phyloP scores from a whole-genome alignment of 92 coral and sea anemone genomes.

The Palythoa heliodiscus region DNA sequence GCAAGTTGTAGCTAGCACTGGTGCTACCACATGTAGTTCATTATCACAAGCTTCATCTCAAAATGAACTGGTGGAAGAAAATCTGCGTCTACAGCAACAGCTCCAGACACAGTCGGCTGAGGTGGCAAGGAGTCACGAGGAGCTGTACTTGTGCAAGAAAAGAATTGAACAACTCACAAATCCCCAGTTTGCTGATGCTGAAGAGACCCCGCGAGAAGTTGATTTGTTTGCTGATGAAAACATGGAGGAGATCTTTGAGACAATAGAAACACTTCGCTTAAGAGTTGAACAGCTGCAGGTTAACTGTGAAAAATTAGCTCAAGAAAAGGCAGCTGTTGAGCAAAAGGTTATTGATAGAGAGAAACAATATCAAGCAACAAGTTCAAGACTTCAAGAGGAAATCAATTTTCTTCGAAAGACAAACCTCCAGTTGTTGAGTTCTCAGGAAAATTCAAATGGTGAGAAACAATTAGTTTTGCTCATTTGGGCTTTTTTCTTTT shows the following conservation, averaged over 20 bases:
- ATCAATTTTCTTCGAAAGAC: conserved; percentile 70
- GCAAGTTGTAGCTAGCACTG: not conserved
- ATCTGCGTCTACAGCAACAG: conserved; percentile 29
- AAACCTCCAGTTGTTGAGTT: conserved; percentile 71
- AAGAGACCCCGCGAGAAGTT: conserved; percentile 85
- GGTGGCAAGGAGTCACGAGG: conserved; percentile 44
- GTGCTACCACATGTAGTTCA: not conserved
- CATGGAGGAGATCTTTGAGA: conserved; percentile 90
- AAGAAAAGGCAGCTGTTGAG: conserved; percentile 70
- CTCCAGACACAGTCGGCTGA: conserved; percentile 26
- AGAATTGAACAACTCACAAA: conserved; percentile 41
- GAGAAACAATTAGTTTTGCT: not conserved
- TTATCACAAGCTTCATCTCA: conserved; percentile 23
- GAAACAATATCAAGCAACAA: conserved; percentile 64
- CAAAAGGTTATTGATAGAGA: conserved; percentile 78
- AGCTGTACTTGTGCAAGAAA: conserved; percentile 40
- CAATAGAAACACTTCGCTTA: conserved; percentile 79
- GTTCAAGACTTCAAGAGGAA: conserved; percentile 65
- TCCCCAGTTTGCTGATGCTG: conserved; percentile 47
- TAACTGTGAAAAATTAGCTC: conserved; percentile 85
- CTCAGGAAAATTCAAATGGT: conserved; percentile 51
- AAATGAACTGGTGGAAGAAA: conserved; percentile 44
- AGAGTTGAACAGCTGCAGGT: conserved; percentile 89
- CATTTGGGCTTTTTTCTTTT: no score
- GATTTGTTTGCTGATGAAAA: conserved; percentile 93